A percentile compares a stretch with the other conserved stretches of the same genome.
Evolutionary conservation across 2,113 vertebrate genomes (phyloP).

Genomic region (Scalopus aquaticus): DNA sequence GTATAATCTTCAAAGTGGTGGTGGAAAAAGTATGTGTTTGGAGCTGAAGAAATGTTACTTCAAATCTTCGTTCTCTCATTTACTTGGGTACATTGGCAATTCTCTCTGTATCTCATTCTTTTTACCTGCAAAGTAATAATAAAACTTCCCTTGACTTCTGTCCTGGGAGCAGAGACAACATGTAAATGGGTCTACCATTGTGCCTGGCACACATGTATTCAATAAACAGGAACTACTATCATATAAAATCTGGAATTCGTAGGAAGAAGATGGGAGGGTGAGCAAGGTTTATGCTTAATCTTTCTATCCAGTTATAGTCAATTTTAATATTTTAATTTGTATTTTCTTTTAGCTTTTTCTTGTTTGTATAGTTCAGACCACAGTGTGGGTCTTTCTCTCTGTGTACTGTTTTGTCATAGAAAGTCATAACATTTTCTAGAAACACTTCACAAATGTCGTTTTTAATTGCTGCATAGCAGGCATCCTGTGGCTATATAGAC

Average conservation of each 20-base stretch:
- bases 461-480: slow-evolving; percentile 13
- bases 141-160: neutral
- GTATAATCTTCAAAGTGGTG: neutral
- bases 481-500: neutral
- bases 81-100: neutral
- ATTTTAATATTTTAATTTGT: neutral
- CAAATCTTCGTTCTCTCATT: neutral
- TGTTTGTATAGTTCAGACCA: neutral
- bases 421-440: slow-evolving; percentile 37
- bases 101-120: neutral
- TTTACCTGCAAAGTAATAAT: neutral
- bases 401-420: neutral
- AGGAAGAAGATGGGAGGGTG: neutral
- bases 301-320: neutral
- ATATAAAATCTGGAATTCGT: neutral
- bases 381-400: neutral
- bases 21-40: neutral
- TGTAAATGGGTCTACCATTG: neutral
- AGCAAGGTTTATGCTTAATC: neutral
- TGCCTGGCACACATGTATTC: neutral
- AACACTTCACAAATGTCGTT: slow-evolving; percentile 47
- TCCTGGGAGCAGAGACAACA: neutral
- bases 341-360: neutral
- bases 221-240: neutral
- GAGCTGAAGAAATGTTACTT: neutral